These are phyloP conservation scores for Dryobotodes eremita DNA, from an alignment of 2,888 invertebrate genomes.

Conservation along the genomic window DNA sequence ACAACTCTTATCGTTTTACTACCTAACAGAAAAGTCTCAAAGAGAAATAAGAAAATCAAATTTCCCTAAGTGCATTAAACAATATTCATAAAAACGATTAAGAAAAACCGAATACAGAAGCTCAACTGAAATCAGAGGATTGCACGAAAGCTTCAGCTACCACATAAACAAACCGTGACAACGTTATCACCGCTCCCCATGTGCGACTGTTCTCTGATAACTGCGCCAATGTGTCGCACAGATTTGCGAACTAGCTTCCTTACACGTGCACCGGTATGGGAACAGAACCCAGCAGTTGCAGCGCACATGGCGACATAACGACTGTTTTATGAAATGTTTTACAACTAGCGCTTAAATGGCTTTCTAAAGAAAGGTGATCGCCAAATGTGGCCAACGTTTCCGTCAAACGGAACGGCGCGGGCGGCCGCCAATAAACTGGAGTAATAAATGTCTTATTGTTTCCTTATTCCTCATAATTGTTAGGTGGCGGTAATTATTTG, in stretches of 20 bases:
- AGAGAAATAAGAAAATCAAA: background rate
- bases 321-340: constrained; percentile 87
- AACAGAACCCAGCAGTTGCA: constrained; percentile 72
- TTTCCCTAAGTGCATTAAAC: background rate
- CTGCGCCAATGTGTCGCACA: constrained; percentile 85
- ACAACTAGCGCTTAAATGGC: constrained; percentile 81
- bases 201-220: constrained; percentile 72
- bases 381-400: constrained; percentile 81
- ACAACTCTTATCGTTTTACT: background rate
- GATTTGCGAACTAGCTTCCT: constrained; percentile 86
- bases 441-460: constrained; percentile 74
- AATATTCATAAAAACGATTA: background rate
- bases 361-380: constrained; percentile 88
- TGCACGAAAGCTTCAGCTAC: background rate
- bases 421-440: constrained; percentile 62
- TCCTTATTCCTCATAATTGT: constrained; percentile 70
- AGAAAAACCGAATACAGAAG: background rate
- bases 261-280: constrained; percentile 85
- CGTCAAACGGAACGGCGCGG: constrained; percentile 72
- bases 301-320: constrained; percentile 83
- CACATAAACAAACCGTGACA: constrained; percentile 39
- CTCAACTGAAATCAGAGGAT: background rate
- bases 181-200: constrained; percentile 72
- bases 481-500: constrained; percentile 60
- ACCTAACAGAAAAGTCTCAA: background rate